Percentiles rank a stretch among this genome's conserved stretches.
These are phyloP conservation scores for Trogon melanurus DNA, from an alignment of 2,113 vertebrate genomes.

Conservation along the genomic window DNA sequence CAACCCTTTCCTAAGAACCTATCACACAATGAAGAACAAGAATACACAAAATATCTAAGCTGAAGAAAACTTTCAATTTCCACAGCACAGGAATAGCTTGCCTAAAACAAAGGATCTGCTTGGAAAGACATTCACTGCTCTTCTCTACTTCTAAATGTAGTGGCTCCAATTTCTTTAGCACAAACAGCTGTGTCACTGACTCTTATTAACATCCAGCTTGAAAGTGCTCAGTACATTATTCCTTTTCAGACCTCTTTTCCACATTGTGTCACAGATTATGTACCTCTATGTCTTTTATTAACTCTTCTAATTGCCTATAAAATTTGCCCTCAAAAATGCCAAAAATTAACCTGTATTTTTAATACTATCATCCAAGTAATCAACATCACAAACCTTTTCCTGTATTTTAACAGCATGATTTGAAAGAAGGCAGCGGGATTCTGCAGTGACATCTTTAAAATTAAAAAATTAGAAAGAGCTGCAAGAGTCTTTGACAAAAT, in stretches of 20 bases:
- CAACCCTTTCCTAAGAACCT: not conserved
- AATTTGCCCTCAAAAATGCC: not conserved
- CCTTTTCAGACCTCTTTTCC: not conserved
- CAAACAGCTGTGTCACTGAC: not conserved
- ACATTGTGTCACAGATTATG: not conserved
- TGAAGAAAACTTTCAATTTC: not conserved
- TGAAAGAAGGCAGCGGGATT: not conserved
- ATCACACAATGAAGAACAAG: fast-evolving
- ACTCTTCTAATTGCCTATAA: not conserved
- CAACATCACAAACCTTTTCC: not conserved
- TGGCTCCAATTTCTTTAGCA: not conserved
- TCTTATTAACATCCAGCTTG: not conserved
- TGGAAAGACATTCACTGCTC: not conserved
- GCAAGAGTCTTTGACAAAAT: not conserved
- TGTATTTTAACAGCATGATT: not conserved
- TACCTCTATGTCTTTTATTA: not conserved
- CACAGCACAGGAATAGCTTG: not conserved
- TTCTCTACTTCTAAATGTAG: not conserved
- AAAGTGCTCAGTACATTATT: not conserved
- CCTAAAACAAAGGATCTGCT: not conserved
- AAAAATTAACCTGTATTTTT: not conserved
- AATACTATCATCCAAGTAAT: not conserved
- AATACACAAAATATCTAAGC: not conserved
- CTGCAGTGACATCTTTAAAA: not conserved
- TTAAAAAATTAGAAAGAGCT: not conserved